These are phyloP conservation scores for Papilio aristodemus DNA, from an alignment of 1,140 invertebrate species.

Conservation along the genomic window DNA sequence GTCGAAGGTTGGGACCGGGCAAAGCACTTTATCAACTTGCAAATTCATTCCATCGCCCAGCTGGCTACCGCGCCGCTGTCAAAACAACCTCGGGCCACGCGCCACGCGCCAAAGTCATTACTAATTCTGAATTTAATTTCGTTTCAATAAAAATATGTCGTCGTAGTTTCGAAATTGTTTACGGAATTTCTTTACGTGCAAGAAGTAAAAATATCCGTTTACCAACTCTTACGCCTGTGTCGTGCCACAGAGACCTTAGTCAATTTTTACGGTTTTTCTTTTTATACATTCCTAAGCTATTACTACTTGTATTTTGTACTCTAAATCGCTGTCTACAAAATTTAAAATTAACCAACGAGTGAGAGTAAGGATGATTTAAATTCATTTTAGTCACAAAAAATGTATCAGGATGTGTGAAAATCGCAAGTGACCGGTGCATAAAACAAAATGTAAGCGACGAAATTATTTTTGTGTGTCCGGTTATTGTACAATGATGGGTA, in stretches of 20 bases:
- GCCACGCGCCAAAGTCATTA: slow-evolving; percentile 26
- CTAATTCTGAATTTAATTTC: slow-evolving; percentile 35
- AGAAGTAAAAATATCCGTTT: neutral
- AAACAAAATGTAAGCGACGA: neutral
- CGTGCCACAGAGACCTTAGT: neutral
- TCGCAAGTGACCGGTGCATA: neutral
- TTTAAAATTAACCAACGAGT: neutral
- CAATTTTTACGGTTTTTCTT: neutral
- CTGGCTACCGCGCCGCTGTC: slow-evolving; percentile 39
- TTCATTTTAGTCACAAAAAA: neutral
- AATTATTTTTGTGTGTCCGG: neutral
- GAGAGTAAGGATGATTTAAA: neutral
- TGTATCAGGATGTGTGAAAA: neutral
- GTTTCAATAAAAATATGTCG: slow-evolving; percentile 22
- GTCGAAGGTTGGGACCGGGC: slow-evolving; percentile 51
- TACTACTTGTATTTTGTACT: no score
- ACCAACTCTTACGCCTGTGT: no score
- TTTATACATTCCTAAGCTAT: neutral
- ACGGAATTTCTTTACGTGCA: neutral
- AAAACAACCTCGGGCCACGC: slow-evolving; percentile 44
- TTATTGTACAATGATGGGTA: neutral
- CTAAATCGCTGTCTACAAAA: no score
- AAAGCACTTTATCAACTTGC: slow-evolving; percentile 52
- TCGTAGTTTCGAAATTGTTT: slow-evolving; percentile 5
- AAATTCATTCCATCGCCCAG: slow-evolving; percentile 53